Evolutionary conservation across 2,113 vertebrate species (phyloP), one percentile per base, ranked within the genome.

Genomic region (Australoheros scitulus): DNA sequence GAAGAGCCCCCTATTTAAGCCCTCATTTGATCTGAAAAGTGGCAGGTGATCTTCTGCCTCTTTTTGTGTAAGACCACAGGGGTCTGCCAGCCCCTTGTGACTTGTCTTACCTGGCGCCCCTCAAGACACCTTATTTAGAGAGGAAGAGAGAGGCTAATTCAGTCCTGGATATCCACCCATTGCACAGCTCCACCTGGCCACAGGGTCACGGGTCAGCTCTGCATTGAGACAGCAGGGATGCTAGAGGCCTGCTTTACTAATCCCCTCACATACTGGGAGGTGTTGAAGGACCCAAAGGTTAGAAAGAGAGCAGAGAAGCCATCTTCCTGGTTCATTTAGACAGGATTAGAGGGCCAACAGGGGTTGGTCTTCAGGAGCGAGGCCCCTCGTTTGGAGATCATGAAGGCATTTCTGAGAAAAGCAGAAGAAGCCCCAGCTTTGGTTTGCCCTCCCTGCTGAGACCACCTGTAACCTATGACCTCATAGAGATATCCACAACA

Each of bases 21-120:
- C 88, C 90, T 94, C 93, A 95, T 96, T 95, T 95, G 93, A 96
- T 94, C 91, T 91, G 78, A 72, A 88, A 84, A 93, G 83, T 82
- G 92, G 94, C 94, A 95, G 95, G 92, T 94, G 93, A 96, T 94
- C 88, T 86, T 88, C 84, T 81, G 82, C 87, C 84, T 93, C 91
- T 93, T 94, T 94, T 93, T 93, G 93, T 95, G 89, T 90, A 32
- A 79, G 90, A 91, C 94, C 89, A 77, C 88, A 65, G 93, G 94
- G 91, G 92, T 93, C 80, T 81, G 52, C 84, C n/a, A 85, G 90
- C 93, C 91, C 87, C 70, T 26, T 18, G 26, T 64, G 85, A 94
- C 93, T 93, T 88, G 79, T 91, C 93, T 91, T 94, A 95, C 94
- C 93, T 95, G 93, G 82, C 50, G 88, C 91, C 93, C 86, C 85